Conservation (phyloP, 2,888 invertebrate species). For the Lasius platythorax region DNA sequence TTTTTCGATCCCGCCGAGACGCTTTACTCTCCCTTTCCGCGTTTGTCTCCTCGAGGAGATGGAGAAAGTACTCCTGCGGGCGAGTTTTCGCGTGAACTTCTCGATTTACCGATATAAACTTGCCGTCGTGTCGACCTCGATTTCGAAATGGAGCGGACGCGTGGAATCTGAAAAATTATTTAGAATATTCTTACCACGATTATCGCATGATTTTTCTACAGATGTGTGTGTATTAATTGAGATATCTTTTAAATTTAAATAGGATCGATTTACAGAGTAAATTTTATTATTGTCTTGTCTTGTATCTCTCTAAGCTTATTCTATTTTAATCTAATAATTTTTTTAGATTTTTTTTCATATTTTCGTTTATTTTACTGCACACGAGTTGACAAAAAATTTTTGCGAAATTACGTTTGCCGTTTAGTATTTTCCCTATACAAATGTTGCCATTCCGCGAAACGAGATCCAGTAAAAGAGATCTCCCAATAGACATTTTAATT, state of each 20-base stretch:
- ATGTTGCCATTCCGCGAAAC: neutral
- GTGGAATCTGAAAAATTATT: neutral
- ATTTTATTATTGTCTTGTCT: neutral
- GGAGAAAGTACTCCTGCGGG: conserved; percentile 25
- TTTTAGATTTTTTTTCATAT: neutral
- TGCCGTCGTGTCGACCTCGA: conserved; percentile 26
- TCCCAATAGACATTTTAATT: neutral
- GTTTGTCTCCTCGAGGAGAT: conserved; percentile 1
- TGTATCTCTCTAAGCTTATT: neutral
- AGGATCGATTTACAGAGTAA: neutral
- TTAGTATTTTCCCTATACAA: neutral
- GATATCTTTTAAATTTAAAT: neutral
- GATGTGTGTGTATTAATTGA: neutral
- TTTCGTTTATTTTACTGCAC: neutral
- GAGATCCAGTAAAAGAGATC: neutral
- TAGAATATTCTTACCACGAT: neutral
- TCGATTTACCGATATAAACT: conserved; percentile 44
- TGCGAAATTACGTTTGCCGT: neutral
- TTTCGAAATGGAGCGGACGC: conserved; percentile 5
- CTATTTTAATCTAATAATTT: neutral
- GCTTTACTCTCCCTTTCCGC: conserved; percentile 23
- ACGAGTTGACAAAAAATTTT: neutral
- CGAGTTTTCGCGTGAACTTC: conserved; percentile 21
- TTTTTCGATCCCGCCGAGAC: conserved; percentile 30
- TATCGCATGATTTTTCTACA: neutral